These are phyloP conservation scores for Meandrusa payeni DNA, from an alignment of 2,888 invertebrate genomes.

Conservation along the genomic window DNA sequence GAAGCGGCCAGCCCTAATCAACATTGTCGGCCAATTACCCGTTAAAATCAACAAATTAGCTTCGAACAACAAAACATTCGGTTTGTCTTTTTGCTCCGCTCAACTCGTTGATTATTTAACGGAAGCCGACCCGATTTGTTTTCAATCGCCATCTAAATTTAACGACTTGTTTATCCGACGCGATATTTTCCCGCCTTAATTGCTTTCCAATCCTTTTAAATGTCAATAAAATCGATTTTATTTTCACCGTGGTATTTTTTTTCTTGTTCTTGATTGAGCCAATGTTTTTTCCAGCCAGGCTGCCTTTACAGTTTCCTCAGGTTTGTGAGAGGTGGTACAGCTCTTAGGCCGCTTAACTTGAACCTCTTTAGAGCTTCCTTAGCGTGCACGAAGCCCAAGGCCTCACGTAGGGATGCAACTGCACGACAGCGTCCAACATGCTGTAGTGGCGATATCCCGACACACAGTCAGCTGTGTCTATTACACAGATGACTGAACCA, in stretches of 20 bases:
- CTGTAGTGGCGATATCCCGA: no score
- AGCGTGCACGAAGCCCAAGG: no score
- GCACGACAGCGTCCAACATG: no score
- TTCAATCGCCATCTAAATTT: slow-evolving; percentile 33
- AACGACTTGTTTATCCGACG: slow-evolving; percentile 19
- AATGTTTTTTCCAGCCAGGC: no score
- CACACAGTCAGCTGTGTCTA: no score
- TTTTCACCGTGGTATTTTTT: not conserved
- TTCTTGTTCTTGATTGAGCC: no score
- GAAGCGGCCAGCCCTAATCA: slow-evolving; percentile 49
- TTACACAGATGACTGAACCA: no score
- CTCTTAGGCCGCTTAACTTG: no score
- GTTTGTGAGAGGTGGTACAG: no score
- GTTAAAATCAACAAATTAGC: slow-evolving; percentile 66
- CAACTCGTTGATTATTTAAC: slow-evolving; percentile 38
- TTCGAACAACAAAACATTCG: slow-evolving; percentile 44
- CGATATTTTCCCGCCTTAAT: slow-evolving; percentile 13
- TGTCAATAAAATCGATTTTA: not conserved
- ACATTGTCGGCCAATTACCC: slow-evolving; percentile 67
- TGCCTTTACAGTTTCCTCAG: no score
- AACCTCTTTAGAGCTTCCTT: no score
- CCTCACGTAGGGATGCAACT: no score
- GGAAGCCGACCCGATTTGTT: slow-evolving; percentile 38
- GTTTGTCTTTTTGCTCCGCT: slow-evolving; percentile 55
- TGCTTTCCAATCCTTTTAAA: slow-evolving; percentile 6